Evolutionary conservation across 2,113 vertebrate genomes (phyloP).

Genomic region (Lepisosteus oculatus): DNA sequence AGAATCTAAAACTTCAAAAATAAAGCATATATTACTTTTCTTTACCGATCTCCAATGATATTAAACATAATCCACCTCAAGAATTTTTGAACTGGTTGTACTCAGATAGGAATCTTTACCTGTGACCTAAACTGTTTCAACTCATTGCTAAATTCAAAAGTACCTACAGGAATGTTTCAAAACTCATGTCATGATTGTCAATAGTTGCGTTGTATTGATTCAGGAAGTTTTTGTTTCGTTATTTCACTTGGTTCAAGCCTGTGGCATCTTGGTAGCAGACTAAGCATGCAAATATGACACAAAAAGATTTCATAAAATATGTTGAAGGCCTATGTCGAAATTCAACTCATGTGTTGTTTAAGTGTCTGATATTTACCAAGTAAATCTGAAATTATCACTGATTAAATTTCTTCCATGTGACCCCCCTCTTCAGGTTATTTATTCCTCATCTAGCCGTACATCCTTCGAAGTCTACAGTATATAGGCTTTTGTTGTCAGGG

Average conservation of each 20-base stretch:
- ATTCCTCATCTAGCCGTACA: too few relatives aligned
- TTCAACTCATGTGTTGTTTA: too few relatives aligned
- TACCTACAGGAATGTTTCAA: neutral
- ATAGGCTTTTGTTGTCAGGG: too few relatives aligned
- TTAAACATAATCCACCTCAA: neutral
- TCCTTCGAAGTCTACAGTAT: too few relatives aligned
- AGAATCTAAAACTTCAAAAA: too few relatives aligned
- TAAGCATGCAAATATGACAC: neutral
- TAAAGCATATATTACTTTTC: neutral
- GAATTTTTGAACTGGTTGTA: neutral
- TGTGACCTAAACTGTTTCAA: too few relatives aligned
- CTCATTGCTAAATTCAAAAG: neutral
- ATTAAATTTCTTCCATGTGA: too few relatives aligned
- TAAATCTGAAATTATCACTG: too few relatives aligned
- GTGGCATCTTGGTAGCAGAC: constrained; percentile 5
- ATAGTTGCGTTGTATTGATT: constrained; percentile 52
- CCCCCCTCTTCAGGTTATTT: too few relatives aligned
- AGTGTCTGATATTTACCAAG: too few relatives aligned
- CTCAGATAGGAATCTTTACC: too few relatives aligned
- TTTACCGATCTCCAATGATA: neutral
- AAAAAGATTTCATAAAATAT: neutral
- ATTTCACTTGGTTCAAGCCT: constrained; percentile 42
- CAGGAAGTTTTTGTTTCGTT: constrained; percentile 51
- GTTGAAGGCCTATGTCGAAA: too few relatives aligned
- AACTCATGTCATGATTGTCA: constrained; percentile 40